Evolutionary conservation across 2,888 invertebrate genomes (phyloP), one percentile per base, ranked within the genome.

Genomic region (Hypercompe scribonia): DNA sequence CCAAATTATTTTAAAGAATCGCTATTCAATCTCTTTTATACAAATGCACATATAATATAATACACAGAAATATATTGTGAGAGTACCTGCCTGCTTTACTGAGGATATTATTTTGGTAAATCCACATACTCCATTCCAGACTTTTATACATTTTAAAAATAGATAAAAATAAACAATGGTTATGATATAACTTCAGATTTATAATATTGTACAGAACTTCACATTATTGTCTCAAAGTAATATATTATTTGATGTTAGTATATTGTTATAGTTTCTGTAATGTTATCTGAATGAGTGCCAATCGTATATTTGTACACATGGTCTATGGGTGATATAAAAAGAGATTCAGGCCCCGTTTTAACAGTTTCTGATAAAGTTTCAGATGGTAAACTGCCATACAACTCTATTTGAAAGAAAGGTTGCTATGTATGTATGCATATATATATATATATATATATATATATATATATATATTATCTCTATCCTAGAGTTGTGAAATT

Each of bases 171-270:
- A 33, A 65, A 74, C 42, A 73, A 76, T 28, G 63, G 68, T 76
- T 77, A 79, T 73, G 54, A 79, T 79, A 68, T 65, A 75, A 83
- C 71, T 82, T 76, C 71, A 83, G 75, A 76, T 79, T 74, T 78
- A 72, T 79, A 77, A 70, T 74, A 76, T 69, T 84, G 87, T 86
- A 84, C 82, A 86, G 82, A 78, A 78, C 75, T 77, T 81, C 78
- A 79, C 73, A 78, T 83, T 75, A 74, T 67, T 79, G 81, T 85
- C 87, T 83, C 85, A 85, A 87, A 85, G 74, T 85, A 85, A 84
- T 82, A 85, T 85, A 81, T 84, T 79, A 75, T 80, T 78, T 79
- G 72, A 77, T 76, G 78, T 78, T 84, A 76, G 28, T 34, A 74
- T 85, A 76, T 74, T 70, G 75, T 75, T 71, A 39, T 58, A 31